Base-by-base conservation (phyloP, 2,113 vertebrate genomes). In the Eulemur macaco region DNA sequence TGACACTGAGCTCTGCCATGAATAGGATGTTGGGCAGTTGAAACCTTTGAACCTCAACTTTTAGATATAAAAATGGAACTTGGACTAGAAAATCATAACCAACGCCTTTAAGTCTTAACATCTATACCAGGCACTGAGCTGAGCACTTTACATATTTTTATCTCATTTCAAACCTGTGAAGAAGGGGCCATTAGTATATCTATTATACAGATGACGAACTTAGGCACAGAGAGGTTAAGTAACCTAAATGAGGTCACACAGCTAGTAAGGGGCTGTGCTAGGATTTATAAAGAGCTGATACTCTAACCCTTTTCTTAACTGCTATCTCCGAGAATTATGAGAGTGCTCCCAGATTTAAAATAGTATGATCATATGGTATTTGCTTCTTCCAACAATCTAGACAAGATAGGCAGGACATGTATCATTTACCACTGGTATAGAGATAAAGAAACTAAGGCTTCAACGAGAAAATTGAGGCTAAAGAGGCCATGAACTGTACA, bases 81-180 rank as follows among this genome's bases (percentile, higher is more conserved):
- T 83, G 21, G 13, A 60, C 9, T 66, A 42, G n/a, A 77, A 95
- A 66, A 91, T 29, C 17, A 76, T 54, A 63, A 63, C 39, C 11
- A 80, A 27, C 76, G 27, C 27, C 6, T 95, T 58, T 89, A 60
- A 42, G 20, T 71, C 84, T 71, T 97, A n/a, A 89, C 77, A 83
- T 47, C n/a, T 73, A 8, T 74, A 3, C 29, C 45, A 58, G 42
- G 23, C 18, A 66, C 37, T 60, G 18, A 86, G 18, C 25, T 83
- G 71, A 64, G 12, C 39, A 74, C 21, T 82, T 86, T 50, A 39
- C 1, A 13, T 34, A 45, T 63, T 52, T 86, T 42, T 74, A 78
- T 25, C 29, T 90, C 12, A 60, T 88, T 71, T 86, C 8, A 83
- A 86, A 92, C 8, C 13, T 91, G 10, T 10, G 69, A 74, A 93